Base-by-base conservation (phyloP, 2,113 vertebrate species). In the Perognathus longimembris region DNA sequence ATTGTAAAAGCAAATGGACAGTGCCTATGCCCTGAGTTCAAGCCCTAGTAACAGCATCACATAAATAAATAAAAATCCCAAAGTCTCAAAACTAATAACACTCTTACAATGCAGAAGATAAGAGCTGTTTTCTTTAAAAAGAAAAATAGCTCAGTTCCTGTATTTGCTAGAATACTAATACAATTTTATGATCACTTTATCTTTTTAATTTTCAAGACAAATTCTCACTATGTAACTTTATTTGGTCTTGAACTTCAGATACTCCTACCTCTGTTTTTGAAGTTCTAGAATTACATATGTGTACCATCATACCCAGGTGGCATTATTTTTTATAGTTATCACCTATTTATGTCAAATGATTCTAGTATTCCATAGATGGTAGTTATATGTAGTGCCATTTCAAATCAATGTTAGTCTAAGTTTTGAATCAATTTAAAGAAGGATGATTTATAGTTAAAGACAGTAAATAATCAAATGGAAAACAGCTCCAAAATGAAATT, bases 371-470 rank as follows among this genome's bases (percentile, higher is more conserved):
- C n/a, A 69, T 22, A 88, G 71, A 86, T 64, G 38, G 6, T 38
- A 66, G 10, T n/a, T 40, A 69, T 30, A 69, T 28, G 45, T 18
- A 83, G 26, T 40, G 57, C 84, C 28, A 24, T 64, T 92, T 66
- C 88, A 66, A 80, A 42, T 88, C 42, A 80, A 61, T 77, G 75
- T 81, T 22, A 66, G 32, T 42, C 63, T 34, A 73, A 81, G 22
- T n/a, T 80, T 85, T 82, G 3, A 82, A 34, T 82, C 30, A 66
- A 26, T 24, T 38, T 81, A 38, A 82, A 90, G 40, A 70, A 88
- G 71, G 15, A 38, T 40, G 42, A 22, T 81, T 87, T 69, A 26
- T 50, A 57, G 36, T 85, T 83, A 45, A 95, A 89, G 38, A 78
- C 30, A 87, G 34, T 2, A 38, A 80, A 42, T 38, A 59, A 81